Percentiles rank a stretch among this genome's conserved stretches.
These are phyloP conservation scores for Scelioninae gen. 1 DNA, from an alignment of 2,888 invertebrate species.

Conservation along the genomic window DNA sequence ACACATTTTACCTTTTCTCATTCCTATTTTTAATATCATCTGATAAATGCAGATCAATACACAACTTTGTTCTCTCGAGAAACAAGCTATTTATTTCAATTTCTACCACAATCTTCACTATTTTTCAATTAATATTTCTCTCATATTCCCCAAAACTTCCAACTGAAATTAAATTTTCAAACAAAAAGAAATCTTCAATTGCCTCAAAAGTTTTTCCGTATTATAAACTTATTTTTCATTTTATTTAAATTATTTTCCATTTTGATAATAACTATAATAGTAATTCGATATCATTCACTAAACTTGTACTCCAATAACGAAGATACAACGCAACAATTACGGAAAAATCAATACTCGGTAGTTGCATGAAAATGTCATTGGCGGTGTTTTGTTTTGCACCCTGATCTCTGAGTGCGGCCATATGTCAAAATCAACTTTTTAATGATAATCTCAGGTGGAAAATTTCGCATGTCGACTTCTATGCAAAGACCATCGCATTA, in stretches of 20 bases:
- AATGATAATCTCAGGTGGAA: conserved; percentile 14
- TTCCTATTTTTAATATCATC: too few species aligned
- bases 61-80: too few species aligned
- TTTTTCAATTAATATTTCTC: neutral
- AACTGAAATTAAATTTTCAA: too few species aligned
- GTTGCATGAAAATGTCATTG: conserved; percentile 41
- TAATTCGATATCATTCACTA: conserved; percentile 16
- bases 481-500: conserved; percentile 17
- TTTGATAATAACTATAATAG: conserved; percentile 7
- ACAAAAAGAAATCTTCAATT: too few species aligned
- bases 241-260: conserved; percentile 10
- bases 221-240: too few species aligned
- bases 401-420: conserved; percentile 8
- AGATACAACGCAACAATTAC: conserved; percentile 48
- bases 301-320: conserved; percentile 32
- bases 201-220: too few species aligned
- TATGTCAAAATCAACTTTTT: conserved; percentile 19
- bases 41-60: too few species aligned
- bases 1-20: too few species aligned
- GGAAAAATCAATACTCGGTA: conserved; percentile 41
- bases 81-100: too few species aligned
- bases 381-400: conserved; percentile 13
- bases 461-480: conserved; percentile 20
- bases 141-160: too few species aligned
- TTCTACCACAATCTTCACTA: neutral